Percentiles rank a stretch among this genome's conserved stretches.
These are phyloP conservation scores for Galerucella nymphaeae DNA, from an alignment of 2,888 invertebrate species.

Conservation along the genomic window DNA sequence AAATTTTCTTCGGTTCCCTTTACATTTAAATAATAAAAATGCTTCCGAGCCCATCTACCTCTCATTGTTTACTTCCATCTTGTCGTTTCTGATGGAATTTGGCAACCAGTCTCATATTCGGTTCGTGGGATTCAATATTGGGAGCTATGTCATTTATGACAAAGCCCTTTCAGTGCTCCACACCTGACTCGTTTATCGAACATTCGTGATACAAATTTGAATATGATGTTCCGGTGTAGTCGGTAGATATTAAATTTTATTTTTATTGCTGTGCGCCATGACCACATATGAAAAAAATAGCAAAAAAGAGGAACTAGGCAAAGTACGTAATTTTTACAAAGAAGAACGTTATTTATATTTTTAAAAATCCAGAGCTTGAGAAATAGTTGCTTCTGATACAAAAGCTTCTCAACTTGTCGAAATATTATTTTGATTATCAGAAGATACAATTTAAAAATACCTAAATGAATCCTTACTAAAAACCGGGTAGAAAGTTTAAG, in stretches of 20 bases:
- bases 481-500: neutral
- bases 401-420: too few relatives aligned
- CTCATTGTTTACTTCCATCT: constrained; percentile 30
- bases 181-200: constrained; percentile 27
- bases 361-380: too few relatives aligned
- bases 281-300: neutral
- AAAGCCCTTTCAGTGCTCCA: constrained; percentile 4
- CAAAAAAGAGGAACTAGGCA: neutral
- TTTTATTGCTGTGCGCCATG: constrained; percentile 6
- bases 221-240: constrained; percentile 18
- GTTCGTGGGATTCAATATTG: constrained; percentile 25
- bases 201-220: constrained; percentile 27
- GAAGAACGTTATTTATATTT: too few relatives aligned
- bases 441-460: neutral
- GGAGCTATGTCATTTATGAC: constrained; percentile 19
- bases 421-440: neutral
- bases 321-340: neutral
- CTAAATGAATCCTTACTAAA: neutral
- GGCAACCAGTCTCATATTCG: constrained; percentile 30
- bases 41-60: constrained; percentile 23
- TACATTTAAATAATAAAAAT: constrained; percentile 34
- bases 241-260: constrained; percentile 26
- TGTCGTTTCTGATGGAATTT: constrained; percentile 28
- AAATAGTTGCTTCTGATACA: too few relatives aligned
- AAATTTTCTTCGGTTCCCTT: constrained; percentile 23